A percentile compares a stretch with the other conserved stretches of the same genome.
phyloP scores from a whole-genome alignment of 2,888 invertebrate species.

The Ceramica pisi region DNA sequence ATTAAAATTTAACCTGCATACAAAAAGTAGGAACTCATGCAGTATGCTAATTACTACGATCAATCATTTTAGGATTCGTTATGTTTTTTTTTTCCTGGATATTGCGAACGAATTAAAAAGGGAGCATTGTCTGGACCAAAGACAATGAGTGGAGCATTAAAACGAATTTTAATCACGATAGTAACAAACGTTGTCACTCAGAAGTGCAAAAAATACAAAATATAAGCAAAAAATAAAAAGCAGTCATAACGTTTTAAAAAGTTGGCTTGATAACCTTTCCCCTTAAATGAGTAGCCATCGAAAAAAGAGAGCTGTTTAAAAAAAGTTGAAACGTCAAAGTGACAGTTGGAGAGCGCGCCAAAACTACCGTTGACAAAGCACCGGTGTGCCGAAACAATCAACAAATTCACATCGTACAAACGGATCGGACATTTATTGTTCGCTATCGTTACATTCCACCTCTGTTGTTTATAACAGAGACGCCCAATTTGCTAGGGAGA shows the following conservation, averaged over 20 bases:
- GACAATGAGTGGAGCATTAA: background rate
- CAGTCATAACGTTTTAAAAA: constrained; percentile 21
- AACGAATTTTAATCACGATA: background rate
- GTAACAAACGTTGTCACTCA: constrained; percentile 27
- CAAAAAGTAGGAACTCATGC: constrained; percentile 53
- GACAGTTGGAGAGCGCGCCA: constrained; percentile 82
- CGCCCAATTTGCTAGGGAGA: constrained; percentile 89
- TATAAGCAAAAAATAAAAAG: constrained; percentile 5
- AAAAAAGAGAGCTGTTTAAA: constrained; percentile 62
- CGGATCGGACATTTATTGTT: constrained; percentile 89
- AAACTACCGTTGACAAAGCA: constrained; percentile 85
- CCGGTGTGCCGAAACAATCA: constrained; percentile 86
- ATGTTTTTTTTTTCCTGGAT: constrained; percentile 33
- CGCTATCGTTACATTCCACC: constrained; percentile 89
- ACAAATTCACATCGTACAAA: constrained; percentile 86
- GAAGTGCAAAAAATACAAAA: constrained; percentile 19
- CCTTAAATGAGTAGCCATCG: constrained; percentile 68
- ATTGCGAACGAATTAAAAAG: constrained; percentile 26
- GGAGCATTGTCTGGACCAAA: constrained; percentile 1
- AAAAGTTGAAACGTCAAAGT: constrained; percentile 79
- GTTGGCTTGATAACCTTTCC: constrained; percentile 40
- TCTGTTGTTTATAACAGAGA: constrained; percentile 90
- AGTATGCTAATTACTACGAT: constrained; percentile 50
- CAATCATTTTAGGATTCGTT: constrained; percentile 40
- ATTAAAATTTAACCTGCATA: constrained; percentile 65